Percentiles rank a stretch among this genome's conserved stretches.
These are phyloP conservation scores for Shargacucullia verbasci DNA, from an alignment of 2,888 invertebrate species.

Conservation along the genomic window DNA sequence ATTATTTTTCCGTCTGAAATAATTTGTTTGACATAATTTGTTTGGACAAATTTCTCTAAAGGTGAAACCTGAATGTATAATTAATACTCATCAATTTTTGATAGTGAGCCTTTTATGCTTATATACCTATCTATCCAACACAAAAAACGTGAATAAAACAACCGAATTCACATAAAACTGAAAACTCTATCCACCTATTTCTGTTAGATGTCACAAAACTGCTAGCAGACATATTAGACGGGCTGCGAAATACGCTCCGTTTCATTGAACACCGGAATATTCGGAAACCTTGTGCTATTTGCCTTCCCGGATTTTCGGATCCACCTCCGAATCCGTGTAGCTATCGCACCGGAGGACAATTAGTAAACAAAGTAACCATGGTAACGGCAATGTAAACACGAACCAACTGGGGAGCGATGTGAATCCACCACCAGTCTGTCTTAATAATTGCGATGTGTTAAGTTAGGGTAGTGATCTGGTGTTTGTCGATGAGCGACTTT, in stretches of 20 bases:
- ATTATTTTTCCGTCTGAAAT: no score
- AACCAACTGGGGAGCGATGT: slow-evolving; percentile 47
- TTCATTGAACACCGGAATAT: slow-evolving; percentile 18
- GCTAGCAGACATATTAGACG: slow-evolving; percentile 8
- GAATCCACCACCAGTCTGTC: slow-evolving; percentile 57
- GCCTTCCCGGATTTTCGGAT: slow-evolving; percentile 19
- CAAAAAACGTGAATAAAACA: not conserved
- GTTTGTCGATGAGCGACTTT: slow-evolving; percentile 17
- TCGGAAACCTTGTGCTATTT: slow-evolving; percentile 22
- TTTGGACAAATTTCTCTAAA: no score
- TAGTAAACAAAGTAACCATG: slow-evolving; percentile 64
- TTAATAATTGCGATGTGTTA: slow-evolving; percentile 60
- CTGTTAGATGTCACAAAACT: slow-evolving; percentile 6
- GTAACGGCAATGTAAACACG: slow-evolving; percentile 65
- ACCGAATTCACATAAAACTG: not conserved
- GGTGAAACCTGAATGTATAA: no score
- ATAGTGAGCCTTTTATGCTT: no score
- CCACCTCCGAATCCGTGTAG: slow-evolving; percentile 19
- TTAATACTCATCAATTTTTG: no score
- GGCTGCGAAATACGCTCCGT: slow-evolving; percentile 1
- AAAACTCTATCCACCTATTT: not conserved
- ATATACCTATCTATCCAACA: no score
- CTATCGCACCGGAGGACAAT: slow-evolving; percentile 51
- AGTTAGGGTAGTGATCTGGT: slow-evolving; percentile 21
- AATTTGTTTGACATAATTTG: no score